These are phyloP conservation scores for Sebastes wilsoni DNA, from an alignment of 2,797 vertebrate genomes.

Conservation along the genomic window DNA sequence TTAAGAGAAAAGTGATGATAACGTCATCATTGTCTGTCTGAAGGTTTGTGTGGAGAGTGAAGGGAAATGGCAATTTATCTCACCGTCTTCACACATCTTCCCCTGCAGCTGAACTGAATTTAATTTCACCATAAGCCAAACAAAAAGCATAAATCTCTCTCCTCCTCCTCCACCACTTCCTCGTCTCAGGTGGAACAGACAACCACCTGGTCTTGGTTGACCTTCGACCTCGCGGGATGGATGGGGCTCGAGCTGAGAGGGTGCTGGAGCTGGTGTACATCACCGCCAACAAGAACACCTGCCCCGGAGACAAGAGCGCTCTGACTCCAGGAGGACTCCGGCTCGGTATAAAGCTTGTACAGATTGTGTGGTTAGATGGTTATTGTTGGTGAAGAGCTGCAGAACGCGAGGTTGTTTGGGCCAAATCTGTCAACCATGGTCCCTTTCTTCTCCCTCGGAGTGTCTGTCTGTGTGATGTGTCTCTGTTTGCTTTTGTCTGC, in stretches of 20 bases:
- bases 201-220: slow-evolving; percentile 91
- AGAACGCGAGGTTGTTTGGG: slow-evolving; percentile 14
- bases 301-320: slow-evolving; percentile 87
- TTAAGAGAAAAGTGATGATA: background rate
- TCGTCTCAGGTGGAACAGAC: slow-evolving; percentile 86
- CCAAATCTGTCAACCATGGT: slow-evolving; percentile 20
- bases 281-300: slow-evolving; percentile 91
- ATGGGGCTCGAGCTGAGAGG: slow-evolving; percentile 87
- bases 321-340: slow-evolving; percentile 87
- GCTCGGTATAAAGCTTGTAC: slow-evolving; percentile 75
- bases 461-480: slow-evolving; percentile 15
- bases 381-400: background rate
- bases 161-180: background rate
- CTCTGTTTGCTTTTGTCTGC: slow-evolving; percentile 5
- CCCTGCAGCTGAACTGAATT: background rate
- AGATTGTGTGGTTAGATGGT: background rate
- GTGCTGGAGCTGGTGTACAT: slow-evolving; percentile 89
- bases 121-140: background rate
- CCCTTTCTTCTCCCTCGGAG: slow-evolving; percentile 12
- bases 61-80: background rate
- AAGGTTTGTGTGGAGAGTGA: background rate
- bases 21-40: background rate
- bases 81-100: background rate
- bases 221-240: slow-evolving; percentile 86
- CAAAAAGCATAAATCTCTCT: background rate